Percentiles rank a stretch among this genome's conserved stretches.
phyloP scores from a whole-genome alignment of 2,797 vertebrate species.

The Dallia pectoralis region DNA sequence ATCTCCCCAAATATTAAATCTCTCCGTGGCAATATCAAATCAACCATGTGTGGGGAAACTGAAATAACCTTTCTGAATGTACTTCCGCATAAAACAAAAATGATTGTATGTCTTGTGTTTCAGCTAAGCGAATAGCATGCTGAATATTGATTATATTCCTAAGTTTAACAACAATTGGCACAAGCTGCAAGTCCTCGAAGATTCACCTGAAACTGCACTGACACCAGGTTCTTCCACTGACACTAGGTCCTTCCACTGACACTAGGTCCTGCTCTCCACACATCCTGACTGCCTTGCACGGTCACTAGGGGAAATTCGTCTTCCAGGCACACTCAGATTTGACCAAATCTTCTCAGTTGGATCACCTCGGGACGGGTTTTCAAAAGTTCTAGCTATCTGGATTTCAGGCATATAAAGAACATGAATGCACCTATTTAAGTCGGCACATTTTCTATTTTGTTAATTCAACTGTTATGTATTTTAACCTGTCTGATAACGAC shows the following conservation, averaged over 20 bases:
- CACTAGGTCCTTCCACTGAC: too few relatives aligned
- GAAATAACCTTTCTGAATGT: slow-evolving; percentile 9
- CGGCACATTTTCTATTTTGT: too few relatives aligned
- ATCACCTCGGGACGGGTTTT: too few relatives aligned
- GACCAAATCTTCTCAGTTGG: too few relatives aligned
- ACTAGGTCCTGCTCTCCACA: too few relatives aligned
- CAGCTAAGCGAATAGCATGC: background rate
- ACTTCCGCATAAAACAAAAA: background rate
- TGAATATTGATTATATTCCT: background rate
- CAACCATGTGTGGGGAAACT: slow-evolving; percentile 25
- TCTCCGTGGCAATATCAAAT: slow-evolving; percentile 27
- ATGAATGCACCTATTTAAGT: too few relatives aligned
- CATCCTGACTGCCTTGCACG: too few relatives aligned
- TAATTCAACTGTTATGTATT: background rate
- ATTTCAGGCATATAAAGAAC: too few relatives aligned
- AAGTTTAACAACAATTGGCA: background rate
- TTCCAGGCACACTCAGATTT: too few relatives aligned
- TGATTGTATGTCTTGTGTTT: background rate
- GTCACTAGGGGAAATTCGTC: too few relatives aligned
- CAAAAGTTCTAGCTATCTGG: too few relatives aligned
- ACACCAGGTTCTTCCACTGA: too few relatives aligned
- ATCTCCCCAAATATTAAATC: slow-evolving; percentile 31
- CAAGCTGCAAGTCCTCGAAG: background rate
- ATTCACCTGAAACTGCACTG: background rate
- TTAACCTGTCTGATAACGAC: background rate